These are phyloP conservation scores for Clavelina lepadiformis DNA, from an alignment of 23 tunicate species.

Conservation along the genomic window DNA sequence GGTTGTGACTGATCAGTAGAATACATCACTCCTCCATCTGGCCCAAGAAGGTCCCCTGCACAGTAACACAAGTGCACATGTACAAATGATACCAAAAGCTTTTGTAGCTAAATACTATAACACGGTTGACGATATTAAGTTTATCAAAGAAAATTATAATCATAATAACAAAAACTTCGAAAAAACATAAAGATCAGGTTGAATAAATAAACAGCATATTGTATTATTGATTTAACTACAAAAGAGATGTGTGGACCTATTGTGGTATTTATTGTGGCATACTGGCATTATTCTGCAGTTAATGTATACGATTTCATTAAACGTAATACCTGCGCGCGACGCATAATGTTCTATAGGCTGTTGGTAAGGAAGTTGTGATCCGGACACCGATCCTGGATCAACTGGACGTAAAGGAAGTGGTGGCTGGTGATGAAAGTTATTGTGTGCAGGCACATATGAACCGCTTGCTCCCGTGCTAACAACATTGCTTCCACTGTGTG, in stretches of 20 bases:
- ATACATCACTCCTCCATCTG: constrained; percentile 30
- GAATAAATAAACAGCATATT: neutral
- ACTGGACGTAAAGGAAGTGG: constrained; percentile 12
- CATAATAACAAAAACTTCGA: no score
- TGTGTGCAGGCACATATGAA: constrained; percentile 7
- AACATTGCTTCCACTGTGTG: constrained; percentile 11
- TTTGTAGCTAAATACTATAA: no score
- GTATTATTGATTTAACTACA: no score
- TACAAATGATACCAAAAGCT: no score
- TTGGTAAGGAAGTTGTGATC: constrained; percentile 20
- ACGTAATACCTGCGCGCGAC: constrained; percentile 26
- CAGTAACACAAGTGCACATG: no score
- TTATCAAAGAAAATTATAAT: no score
- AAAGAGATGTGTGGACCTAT: no score
- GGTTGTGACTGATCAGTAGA: no score
- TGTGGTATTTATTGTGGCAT: no score
- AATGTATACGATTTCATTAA: neutral
- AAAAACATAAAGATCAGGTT: neutral
- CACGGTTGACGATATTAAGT: no score
- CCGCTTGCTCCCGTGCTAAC: constrained; percentile 1
- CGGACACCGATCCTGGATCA: constrained; percentile 22
- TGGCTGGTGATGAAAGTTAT: constrained; percentile 23
- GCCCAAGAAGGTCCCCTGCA: constrained; percentile 42
- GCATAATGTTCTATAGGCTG: constrained; percentile 24
- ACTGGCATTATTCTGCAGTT: no score